These are phyloP conservation scores for Ferrisia virgata DNA, from an alignment of 2,888 invertebrate genomes.

Conservation along the genomic window DNA sequence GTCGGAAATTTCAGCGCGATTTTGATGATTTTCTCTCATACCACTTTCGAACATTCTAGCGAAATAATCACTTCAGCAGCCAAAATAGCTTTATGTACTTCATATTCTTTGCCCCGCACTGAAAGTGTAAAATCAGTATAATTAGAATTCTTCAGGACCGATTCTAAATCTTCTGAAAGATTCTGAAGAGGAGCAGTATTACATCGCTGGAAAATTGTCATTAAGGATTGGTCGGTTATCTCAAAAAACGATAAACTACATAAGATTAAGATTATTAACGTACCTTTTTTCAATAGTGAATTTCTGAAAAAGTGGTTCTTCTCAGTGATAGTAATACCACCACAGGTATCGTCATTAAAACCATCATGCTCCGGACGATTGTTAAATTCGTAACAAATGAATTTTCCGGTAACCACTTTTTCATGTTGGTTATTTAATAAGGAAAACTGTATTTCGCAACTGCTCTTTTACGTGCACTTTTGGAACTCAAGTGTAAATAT, in stretches of 20 bases:
- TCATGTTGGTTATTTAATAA: too few relatives aligned
- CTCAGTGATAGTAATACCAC: too few relatives aligned
- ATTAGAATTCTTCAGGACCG: background rate
- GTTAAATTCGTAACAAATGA: too few relatives aligned
- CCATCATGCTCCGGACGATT: too few relatives aligned
- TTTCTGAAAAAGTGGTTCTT: background rate
- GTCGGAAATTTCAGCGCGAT: slow-evolving; percentile 93
- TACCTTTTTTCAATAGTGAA: background rate
- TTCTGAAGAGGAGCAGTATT: background rate
- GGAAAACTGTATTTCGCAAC: too few relatives aligned
- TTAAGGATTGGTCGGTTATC: background rate
- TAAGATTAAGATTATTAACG: background rate
- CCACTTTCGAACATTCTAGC: slow-evolving; percentile 99
- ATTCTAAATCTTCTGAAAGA: background rate
- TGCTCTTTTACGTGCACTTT: too few relatives aligned
- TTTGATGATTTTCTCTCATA: slow-evolving; percentile 96
- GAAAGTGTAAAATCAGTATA: background rate
- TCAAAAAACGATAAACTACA: background rate
- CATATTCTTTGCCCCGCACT: slow-evolving; percentile 83
- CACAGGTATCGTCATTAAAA: background rate
- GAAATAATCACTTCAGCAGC: slow-evolving; percentile 96
- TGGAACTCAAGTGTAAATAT: too few relatives aligned
- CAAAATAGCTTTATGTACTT: slow-evolving; percentile 96
- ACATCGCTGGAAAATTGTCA: background rate
- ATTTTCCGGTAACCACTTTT: too few relatives aligned